A percentile compares a stretch with the other conserved stretches of the same genome.
These are phyloP conservation scores for Flabesymbios commensalis DNA, from an alignment of 2,888 invertebrate genomes.

Conservation along the genomic window DNA sequence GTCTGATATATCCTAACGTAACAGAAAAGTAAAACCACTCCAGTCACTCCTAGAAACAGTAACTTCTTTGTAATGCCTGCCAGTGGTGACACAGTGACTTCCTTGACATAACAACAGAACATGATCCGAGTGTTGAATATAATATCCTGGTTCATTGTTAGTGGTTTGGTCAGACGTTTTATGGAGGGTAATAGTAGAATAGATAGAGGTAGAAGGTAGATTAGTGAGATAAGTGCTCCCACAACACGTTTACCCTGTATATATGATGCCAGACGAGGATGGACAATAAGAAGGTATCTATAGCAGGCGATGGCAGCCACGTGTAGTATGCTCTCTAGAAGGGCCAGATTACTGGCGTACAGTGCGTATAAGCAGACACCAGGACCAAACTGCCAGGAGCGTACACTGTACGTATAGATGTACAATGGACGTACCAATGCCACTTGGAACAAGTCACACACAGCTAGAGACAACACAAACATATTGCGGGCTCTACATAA, in stretches of 20 bases:
- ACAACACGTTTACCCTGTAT: slow-evolving; percentile 17
- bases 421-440: slow-evolving; percentile 27
- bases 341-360: slow-evolving; percentile 27
- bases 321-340: slow-evolving; percentile 29
- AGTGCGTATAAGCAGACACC: slow-evolving; percentile 25
- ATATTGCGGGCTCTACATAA: slow-evolving; percentile 23
- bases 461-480: slow-evolving; percentile 29
- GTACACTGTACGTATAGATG: slow-evolving; percentile 24
- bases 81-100: not conserved
- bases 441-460: slow-evolving; percentile 26
- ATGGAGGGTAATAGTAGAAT: slow-evolving; percentile 18
- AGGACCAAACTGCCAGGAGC: slow-evolving; percentile 24
- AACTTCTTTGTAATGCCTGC: slow-evolving; percentile 26
- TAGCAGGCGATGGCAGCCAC: slow-evolving; percentile 28
- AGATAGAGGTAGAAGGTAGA: slow-evolving; percentile 22
- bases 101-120: slow-evolving; percentile 27
- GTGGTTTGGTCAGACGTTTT: not conserved
- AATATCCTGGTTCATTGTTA: slow-evolving; percentile 9
- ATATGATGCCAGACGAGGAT: slow-evolving; percentile 11
- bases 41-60: slow-evolving; percentile 14
- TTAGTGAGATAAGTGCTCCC: slow-evolving; percentile 5
- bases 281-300: slow-evolving; percentile 27
- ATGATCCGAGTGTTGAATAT: slow-evolving; percentile 29
- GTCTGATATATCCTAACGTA: slow-evolving; percentile 24
- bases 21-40: slow-evolving; percentile 27